A percentile compares a stretch with the other conserved stretches of the same genome.
phyloP scores from a whole-genome alignment of 2,797 vertebrate genomes.

The Serranus cabrilla region DNA sequence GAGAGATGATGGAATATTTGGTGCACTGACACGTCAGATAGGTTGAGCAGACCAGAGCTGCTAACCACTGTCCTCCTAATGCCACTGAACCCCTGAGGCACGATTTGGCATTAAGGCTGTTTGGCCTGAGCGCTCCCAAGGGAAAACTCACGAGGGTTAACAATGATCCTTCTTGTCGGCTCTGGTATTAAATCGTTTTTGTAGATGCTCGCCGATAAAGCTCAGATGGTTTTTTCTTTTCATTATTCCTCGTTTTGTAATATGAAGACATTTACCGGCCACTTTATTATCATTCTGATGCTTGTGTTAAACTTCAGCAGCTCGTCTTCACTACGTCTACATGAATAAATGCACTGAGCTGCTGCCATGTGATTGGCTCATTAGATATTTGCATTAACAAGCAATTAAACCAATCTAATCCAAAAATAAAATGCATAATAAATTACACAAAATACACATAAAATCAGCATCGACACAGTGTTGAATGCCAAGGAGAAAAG shows the following conservation, averaged over 20 bases:
- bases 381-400: no score
- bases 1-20: slow-evolving; percentile 61
- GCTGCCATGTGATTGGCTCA: no score
- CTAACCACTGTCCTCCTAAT: slow-evolving; percentile 52
- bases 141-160: slow-evolving; percentile 8
- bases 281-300: no score
- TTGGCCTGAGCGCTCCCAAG: slow-evolving; percentile 38
- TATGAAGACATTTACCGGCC: no score
- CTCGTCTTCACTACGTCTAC: no score
- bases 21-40: slow-evolving; percentile 36
- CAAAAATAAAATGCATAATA: no score
- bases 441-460: no score
- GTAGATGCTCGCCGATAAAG: not conserved
- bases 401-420: no score
- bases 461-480: no score
- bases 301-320: no score
- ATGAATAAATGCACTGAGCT: no score
- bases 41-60: slow-evolving; percentile 29
- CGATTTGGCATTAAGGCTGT: slow-evolving; percentile 48
- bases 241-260: not conserved
- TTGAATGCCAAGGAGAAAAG: no score
- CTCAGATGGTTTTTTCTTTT: not conserved
- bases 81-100: slow-evolving; percentile 53
- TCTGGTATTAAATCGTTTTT: slow-evolving; percentile 28
- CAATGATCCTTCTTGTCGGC: slow-evolving; percentile 26